Percentiles rank a stretch among this genome's conserved stretches.
These are phyloP conservation scores for Coelopa frigida DNA, from an alignment of 1,140 invertebrate species.

Conservation along the genomic window DNA sequence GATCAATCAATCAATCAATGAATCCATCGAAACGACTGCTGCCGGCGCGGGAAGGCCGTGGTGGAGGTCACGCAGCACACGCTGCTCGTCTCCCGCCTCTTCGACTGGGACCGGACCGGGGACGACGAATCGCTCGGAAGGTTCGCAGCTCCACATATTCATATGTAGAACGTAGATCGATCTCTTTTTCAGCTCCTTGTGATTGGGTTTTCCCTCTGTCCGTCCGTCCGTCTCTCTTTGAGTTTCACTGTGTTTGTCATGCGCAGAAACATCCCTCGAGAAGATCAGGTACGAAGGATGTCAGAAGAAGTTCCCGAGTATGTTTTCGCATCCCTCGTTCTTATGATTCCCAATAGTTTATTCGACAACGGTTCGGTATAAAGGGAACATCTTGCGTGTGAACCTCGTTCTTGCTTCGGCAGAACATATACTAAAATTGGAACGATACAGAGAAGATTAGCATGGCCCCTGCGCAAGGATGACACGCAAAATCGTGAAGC, in stretches of 20 bases:
- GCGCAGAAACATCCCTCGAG: not conserved
- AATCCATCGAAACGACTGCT: no score
- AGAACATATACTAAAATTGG: conserved; percentile 76
- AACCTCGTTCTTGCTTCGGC: conserved; percentile 60
- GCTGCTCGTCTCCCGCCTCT: conserved; percentile 51
- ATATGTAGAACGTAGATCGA: no score
- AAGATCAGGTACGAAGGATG: no score
- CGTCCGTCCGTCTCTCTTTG: not conserved
- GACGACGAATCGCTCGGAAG: conserved; percentile 74
- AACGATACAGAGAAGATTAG: conserved; percentile 93
- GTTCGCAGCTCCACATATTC: no score
- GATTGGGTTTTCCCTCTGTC: no score
- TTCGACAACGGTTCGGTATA: not conserved
- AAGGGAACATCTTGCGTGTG: not conserved
- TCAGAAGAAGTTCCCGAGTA: no score
- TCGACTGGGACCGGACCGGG: conserved; percentile 73
- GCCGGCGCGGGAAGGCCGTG: conserved; percentile 35
- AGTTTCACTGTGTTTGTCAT: not conserved
- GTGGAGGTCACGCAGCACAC: conserved; percentile 46
- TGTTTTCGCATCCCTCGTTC: no score
- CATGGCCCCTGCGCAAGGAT: conserved; percentile 89
- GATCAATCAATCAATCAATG: no score
- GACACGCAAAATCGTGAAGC: conserved; percentile 87
- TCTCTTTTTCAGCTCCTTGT: not conserved
- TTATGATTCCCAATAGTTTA: conserved; percentile 7